Base-by-base conservation (phyloP, 2,888 invertebrate species). In the Pasiphila rectangulata region DNA sequence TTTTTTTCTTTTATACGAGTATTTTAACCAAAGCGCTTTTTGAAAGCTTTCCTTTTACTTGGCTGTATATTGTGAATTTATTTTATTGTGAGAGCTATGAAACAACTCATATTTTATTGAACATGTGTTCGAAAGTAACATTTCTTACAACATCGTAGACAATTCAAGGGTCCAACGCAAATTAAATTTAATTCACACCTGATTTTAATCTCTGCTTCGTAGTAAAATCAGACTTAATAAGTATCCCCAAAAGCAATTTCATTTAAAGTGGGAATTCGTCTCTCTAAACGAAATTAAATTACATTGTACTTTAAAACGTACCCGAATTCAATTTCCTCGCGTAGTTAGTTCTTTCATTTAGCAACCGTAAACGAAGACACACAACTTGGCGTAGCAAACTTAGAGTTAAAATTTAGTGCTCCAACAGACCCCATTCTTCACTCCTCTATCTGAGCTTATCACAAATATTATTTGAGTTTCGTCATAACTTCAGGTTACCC, bases 401-500 rank as follows among this genome's bases (percentile, higher is more conserved):
- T 51, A 17, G 43, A 49, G 46, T 35, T 41, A 10, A 27, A 47
- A 49, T 55, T 46, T 49, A 51, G 25, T 30, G 38, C 46, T 48
- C 29, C 24, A 27, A 27, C 24, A 38, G 17, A 29, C 43, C 25
- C 35, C 43, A 36, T 36, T 36, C 37, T 49, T 34, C 41, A 46
- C 27, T 38, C 30, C 40, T 32, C 39, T 47, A 45, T 38, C 37
- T 23, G 44, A 44, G 39, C 38, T 47, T 56, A 45, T 48, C 40
- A 27, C 37, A 38, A 43, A 55, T 40, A 37, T 49, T 45, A 37
- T 49, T 45, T 39, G 45, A 43, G 37, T 51, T 56, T 43, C 40
- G 29, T 44, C 46, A 50, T 47, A 53, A 46, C 48, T 50, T 35
- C 25, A 35, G 2, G 40, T 23, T 32, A 27, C 30, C 43, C 48